A percentile compares a stretch with the other conserved stretches of the same genome.
Evolutionary conservation across 2,888 invertebrate genomes (phyloP).

Genomic region (Peribatodes rhomboidaria): DNA sequence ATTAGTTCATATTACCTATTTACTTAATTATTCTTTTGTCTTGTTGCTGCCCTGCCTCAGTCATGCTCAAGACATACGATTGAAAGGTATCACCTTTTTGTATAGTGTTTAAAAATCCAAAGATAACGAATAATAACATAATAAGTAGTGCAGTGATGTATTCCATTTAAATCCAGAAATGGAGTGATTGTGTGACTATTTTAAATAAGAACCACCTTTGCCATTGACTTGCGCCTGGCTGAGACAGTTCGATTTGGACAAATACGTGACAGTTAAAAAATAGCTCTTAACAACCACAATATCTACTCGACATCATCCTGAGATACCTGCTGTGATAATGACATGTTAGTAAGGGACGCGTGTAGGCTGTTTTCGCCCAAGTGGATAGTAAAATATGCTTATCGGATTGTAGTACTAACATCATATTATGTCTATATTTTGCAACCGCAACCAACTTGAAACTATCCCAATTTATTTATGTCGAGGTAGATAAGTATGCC

Average conservation of each 20-base stretch:
- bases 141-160: neutral
- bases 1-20: conserved; percentile 9
- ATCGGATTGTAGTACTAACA: conserved; percentile 25
- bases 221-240: too few relatives aligned
- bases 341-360: too few relatives aligned
- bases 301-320: too few relatives aligned
- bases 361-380: conserved; percentile 40
- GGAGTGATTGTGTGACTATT: neutral
- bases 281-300: too few relatives aligned
- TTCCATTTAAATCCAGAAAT: neutral
- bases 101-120: too few relatives aligned
- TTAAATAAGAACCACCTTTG: neutral
- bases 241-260: neutral
- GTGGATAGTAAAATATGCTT: conserved; percentile 20
- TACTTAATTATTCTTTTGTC: conserved; percentile 12
- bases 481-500: conserved; percentile 1
- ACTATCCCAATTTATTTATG: conserved; percentile 8
- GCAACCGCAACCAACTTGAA: neutral
- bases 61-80: neutral
- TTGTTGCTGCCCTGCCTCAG: neutral
- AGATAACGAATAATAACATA: neutral
- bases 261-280: too few relatives aligned
- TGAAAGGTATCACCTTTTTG: neutral
- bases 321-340: too few relatives aligned
- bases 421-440: too few relatives aligned